Evolutionary conservation across 1,140 invertebrate species (phyloP).

Genomic region (Trigoniulus corallinus): DNA sequence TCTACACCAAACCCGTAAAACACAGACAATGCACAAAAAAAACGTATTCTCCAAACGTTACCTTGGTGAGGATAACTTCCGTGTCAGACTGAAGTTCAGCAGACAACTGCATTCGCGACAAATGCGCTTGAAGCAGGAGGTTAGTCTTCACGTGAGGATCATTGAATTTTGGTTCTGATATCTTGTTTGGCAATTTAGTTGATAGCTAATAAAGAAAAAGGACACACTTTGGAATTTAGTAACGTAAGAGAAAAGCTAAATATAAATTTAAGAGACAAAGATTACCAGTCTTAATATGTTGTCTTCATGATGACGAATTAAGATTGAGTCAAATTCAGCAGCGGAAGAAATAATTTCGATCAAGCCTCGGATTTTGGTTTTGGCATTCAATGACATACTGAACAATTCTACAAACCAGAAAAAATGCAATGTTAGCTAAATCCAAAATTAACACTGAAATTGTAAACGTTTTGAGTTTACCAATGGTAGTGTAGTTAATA

Average conservation of each 20-base stretch:
- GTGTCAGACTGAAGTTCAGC: slow-evolving; percentile 96
- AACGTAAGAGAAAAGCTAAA: slow-evolving; percentile 4
- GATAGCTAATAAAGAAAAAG: slow-evolving; percentile 49
- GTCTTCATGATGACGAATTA: slow-evolving; percentile 90
- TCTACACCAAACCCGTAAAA: no score
- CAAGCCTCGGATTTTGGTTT: slow-evolving; percentile 92
- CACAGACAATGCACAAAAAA: no score
- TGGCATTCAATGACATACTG: slow-evolving; percentile 86
- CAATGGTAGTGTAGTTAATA: slow-evolving; percentile 98
- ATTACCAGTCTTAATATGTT: slow-evolving; percentile 46
- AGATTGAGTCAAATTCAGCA: slow-evolving; percentile 87
- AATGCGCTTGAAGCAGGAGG: slow-evolving; percentile 84
- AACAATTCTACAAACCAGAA: slow-evolving; percentile 61
- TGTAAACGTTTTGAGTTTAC: slow-evolving; percentile 26
- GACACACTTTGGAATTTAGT: no score
- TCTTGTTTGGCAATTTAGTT: slow-evolving; percentile 58
- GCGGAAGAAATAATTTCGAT: slow-evolving; percentile 97
- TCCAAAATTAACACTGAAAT: slow-evolving; percentile 1
- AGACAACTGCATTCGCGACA: slow-evolving; percentile 80
- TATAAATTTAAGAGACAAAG: not conserved
- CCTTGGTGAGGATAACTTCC: slow-evolving; percentile 71
- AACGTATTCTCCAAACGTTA: no score
- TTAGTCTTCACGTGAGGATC: slow-evolving; percentile 97
- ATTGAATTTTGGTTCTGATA: slow-evolving; percentile 56
- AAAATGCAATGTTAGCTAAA: not conserved